Evolutionary conservation across 2,113 vertebrate species (phyloP).

Genomic region (Gambusia affinis): DNA sequence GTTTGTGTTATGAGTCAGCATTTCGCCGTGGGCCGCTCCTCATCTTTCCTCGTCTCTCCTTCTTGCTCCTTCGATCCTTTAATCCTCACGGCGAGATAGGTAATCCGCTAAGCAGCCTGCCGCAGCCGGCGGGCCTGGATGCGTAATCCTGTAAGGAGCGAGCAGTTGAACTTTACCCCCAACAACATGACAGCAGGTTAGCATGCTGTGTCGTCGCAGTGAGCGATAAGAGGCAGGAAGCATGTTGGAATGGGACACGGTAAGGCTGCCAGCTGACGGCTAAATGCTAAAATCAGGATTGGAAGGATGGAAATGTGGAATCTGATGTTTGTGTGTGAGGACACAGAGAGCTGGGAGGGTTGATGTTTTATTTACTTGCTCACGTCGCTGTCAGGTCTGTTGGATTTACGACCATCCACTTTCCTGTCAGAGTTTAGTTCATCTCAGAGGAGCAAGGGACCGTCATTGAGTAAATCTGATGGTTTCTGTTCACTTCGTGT

Average conservation of each 20-base stretch:
- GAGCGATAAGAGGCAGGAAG: conserved; percentile 8
- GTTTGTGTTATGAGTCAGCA: conserved; percentile 1
- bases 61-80: not conserved
- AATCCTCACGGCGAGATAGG: conserved; percentile 58
- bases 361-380: not conserved
- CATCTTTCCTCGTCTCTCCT: not conserved
- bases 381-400: not conserved
- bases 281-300: not conserved
- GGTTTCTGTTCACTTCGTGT: not conserved
- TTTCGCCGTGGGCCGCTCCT: not conserved
- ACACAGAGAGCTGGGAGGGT: not conserved
- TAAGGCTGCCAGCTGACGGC: conserved; percentile 28
- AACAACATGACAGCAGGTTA: not conserved
- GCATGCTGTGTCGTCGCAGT: conserved; percentile 12
- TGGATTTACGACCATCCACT: not conserved
- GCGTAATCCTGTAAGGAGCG: conserved; percentile 63
- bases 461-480: not conserved
- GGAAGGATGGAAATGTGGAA: not conserved
- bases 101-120: conserved; percentile 63
- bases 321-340: not conserved
- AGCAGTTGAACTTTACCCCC: conserved; percentile 68
- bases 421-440: not conserved
- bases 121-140: conserved; percentile 32
- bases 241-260: conserved; percentile 26
- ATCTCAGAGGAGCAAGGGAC: too few species aligned